Percentiles rank a stretch among this genome's conserved stretches.
These are phyloP conservation scores for Discoglossus pictus DNA, from an alignment of 2,797 vertebrate genomes.

Conservation along the genomic window DNA sequence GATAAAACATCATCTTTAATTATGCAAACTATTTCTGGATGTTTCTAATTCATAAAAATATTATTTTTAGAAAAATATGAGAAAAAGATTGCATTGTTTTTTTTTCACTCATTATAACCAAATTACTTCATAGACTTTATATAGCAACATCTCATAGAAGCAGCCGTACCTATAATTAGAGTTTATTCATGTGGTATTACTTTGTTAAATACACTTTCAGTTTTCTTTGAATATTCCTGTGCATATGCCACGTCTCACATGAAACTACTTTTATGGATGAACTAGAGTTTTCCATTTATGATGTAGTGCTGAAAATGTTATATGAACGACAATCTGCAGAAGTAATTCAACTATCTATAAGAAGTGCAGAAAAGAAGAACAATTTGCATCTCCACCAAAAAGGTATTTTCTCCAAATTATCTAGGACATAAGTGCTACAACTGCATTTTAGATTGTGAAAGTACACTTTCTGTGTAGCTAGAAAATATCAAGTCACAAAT, in stretches of 20 bases:
- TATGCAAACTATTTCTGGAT: no score
- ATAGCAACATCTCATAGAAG: slow-evolving; percentile 21
- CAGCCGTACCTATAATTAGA: slow-evolving; percentile 36
- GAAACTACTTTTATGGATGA: slow-evolving; percentile 28
- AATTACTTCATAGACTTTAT: slow-evolving; percentile 26
- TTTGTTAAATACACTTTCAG: slow-evolving; percentile 35
- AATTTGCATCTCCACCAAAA: background rate
- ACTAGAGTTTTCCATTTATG: slow-evolving; percentile 33
- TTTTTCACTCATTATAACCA: slow-evolving; percentile 29
- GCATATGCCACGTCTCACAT: slow-evolving; percentile 42
- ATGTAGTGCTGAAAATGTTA: slow-evolving; percentile 40
- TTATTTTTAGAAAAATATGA: no score
- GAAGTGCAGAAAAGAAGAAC: slow-evolving; percentile 2
- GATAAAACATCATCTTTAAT: no score
- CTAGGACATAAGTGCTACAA: no score
- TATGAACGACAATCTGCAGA: slow-evolving; percentile 31
- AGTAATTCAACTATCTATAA: slow-evolving; percentile 11
- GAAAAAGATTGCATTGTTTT: no score
- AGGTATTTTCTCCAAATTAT: background rate
- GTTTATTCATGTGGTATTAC: slow-evolving; percentile 43
- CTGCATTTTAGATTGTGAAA: no score
- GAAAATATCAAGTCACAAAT: no score
- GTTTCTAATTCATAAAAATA: no score
- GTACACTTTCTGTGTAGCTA: no score
- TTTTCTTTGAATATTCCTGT: slow-evolving; percentile 7